Evolutionary conservation across 2,113 vertebrate species (phyloP), one percentile per base, ranked within the genome.

Genomic region (Lathamus discolor): DNA sequence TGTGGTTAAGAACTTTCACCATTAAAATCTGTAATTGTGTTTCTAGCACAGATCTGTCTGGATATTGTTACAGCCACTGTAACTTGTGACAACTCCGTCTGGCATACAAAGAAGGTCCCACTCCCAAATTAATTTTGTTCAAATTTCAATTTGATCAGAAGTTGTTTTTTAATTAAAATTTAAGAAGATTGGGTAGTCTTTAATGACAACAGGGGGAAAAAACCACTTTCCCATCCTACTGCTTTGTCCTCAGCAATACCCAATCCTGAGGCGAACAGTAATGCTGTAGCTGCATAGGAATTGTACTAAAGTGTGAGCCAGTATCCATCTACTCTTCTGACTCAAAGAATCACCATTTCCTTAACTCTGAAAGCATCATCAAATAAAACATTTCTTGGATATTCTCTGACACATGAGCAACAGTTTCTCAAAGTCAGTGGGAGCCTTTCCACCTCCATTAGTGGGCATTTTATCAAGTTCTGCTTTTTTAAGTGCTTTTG

Each of bases 401-500:
- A 46, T 43, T 79, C 67, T 83, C 57, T 74, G 61, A 86, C 59
- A 87, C 6, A 20, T 41, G 0, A 95, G 49, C 79, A 89, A 66
- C 55, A 61, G 54, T 87, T 85, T 83, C 73, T 89, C 67, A 75
- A 83, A 95, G 75, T 43, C 67, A 67, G 63, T 83, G 72, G 68
- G 85, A 93, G 61, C 55, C 16, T 88, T 90, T 92, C 79, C 63
- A 88, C 49, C 22, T 73, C 59, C 62, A 77, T 80, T 59, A 67
- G 63, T 61, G 90, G 57, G 46, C 31, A 59, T 94, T 85, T 88
- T 74, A 77, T 90, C 93, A 94, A 94, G 46, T 74, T 54, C 54
- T 85, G 72, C 15, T 72, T 91, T 68, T 73, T 5, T 25, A 75
- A 83, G 29, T 51, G 67, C 22, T 59, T 59, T 24, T 59, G 73